These are phyloP conservation scores for Lutraria rhynchaena DNA, from an alignment of 1,140 invertebrate species.

Conservation along the genomic window DNA sequence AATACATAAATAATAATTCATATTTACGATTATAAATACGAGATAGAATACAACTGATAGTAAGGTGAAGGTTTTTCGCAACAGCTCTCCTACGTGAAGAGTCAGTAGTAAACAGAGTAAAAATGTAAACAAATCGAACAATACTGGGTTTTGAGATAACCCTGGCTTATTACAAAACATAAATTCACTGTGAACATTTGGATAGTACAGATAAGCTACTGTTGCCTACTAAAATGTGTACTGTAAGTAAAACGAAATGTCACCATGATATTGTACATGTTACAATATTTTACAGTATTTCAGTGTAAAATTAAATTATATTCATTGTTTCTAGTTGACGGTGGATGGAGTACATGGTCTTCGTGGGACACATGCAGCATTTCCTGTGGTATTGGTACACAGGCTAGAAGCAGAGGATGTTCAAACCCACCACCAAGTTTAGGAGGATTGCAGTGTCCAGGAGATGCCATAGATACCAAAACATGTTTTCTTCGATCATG, in stretches of 20 bases:
- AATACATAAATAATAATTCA: too few species aligned
- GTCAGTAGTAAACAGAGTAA: too few species aligned
- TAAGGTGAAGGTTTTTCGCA: too few species aligned
- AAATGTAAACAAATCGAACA: too few species aligned
- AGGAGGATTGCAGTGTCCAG: not conserved
- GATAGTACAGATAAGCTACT: too few species aligned
- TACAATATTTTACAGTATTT: not conserved
- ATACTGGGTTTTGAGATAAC: not conserved
- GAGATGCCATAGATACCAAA: not conserved
- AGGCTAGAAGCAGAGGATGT: not conserved
- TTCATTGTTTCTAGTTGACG: not conserved
- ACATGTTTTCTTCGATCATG: not conserved
- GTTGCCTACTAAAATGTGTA: too few species aligned
- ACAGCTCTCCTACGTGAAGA: not conserved
- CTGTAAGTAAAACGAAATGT: not conserved
- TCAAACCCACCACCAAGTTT: not conserved
- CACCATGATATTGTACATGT: not conserved
- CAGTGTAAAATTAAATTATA: not conserved
- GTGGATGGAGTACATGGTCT: conserved; percentile 19
- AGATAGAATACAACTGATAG: too few species aligned
- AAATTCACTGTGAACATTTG: too few species aligned
- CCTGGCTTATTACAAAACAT: not conserved
- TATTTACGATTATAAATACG: too few species aligned
- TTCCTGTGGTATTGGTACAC: conserved; percentile 5
- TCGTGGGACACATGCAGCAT: conserved; percentile 1